Evolutionary conservation across 2,113 vertebrate genomes (phyloP), one percentile per base, ranked within the genome.

Genomic region (Varanus salvator): DNA sequence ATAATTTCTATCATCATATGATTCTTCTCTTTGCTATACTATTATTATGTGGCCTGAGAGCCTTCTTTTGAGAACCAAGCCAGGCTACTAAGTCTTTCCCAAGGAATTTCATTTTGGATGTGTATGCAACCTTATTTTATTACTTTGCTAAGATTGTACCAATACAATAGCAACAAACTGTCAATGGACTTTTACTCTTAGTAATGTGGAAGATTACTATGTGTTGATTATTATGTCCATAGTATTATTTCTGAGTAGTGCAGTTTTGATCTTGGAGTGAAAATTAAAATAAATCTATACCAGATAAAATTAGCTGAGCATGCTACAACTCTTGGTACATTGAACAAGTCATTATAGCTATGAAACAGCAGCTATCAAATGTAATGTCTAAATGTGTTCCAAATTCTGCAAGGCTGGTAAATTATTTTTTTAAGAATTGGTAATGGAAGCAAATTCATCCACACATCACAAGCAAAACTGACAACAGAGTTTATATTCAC

Each of bases 321-420:
- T n/a, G 27, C 21, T 12, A 31, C 69, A 50, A 38, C 11, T 50
- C 25, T 71, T 31, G 68, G 44, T 69, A 85, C 23, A 44, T 34
- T 66, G 14, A 50, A 31, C 15, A 82, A 31, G 14, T 12, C 11
- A 9, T 14, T 21, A 23, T 15, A 69, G 19, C 50, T 50, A 69
- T 31, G 44, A 31, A 85, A 50, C 25, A 72, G 17, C 29, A 25
- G 17, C 19, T 12, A 50, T 31, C n/a, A 88, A 57, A 31, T 54
- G 50, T 38, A 52, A 34, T 7, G 29, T 60, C 25, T 81, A 57
- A 38, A 34, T 38, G 23, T 76, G 31, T 80, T 89, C 82, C 48
- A 91, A 92, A 4, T 80, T 21, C 21, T 87, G 69, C 91, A 91
- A 89, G 90, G 81, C 66, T 90, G 74, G 64, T 21, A 6, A 31